Evolutionary conservation across 2,797 vertebrate species (phyloP).

Genomic region (Hydrolagus colliei): DNA sequence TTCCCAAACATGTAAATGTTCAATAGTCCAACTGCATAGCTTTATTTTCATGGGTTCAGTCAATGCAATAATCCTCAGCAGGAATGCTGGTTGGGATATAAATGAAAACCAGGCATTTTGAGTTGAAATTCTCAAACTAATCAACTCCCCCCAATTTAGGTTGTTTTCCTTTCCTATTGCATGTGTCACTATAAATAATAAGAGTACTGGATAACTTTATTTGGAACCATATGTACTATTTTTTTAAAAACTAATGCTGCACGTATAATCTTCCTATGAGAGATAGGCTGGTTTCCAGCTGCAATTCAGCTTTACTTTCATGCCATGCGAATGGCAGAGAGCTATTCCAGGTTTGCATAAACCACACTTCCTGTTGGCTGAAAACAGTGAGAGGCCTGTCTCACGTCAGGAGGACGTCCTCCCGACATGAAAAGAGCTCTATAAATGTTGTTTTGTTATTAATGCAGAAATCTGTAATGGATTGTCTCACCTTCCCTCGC

Average conservation of each 20-base stretch:
- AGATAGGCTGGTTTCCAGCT: neutral
- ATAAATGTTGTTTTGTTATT: too few relatives aligned
- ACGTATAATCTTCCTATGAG: neutral
- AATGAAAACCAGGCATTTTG: neutral
- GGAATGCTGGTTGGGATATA: neutral
- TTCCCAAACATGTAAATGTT: neutral
- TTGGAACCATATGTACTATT: neutral
- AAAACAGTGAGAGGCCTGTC: too few relatives aligned
- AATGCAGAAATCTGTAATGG: too few relatives aligned
- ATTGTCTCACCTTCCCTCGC: too few relatives aligned
- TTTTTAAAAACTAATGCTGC: neutral
- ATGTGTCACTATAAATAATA: neutral
- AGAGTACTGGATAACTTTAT: neutral
- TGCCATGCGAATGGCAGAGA: too few relatives aligned
- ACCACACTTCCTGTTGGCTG: too few relatives aligned
- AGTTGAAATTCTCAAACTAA: neutral
- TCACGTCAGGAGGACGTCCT: too few relatives aligned
- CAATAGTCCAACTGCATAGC: neutral
- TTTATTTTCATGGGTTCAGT: neutral
- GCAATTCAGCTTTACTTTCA: too few relatives aligned
- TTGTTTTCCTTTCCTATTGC: neutral
- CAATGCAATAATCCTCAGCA: neutral
- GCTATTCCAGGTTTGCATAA: too few relatives aligned
- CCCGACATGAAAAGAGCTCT: too few relatives aligned
- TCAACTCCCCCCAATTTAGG: neutral